Evolutionary conservation across 1,140 invertebrate genomes (phyloP).

Genomic region (Leptinotarsa texana): DNA sequence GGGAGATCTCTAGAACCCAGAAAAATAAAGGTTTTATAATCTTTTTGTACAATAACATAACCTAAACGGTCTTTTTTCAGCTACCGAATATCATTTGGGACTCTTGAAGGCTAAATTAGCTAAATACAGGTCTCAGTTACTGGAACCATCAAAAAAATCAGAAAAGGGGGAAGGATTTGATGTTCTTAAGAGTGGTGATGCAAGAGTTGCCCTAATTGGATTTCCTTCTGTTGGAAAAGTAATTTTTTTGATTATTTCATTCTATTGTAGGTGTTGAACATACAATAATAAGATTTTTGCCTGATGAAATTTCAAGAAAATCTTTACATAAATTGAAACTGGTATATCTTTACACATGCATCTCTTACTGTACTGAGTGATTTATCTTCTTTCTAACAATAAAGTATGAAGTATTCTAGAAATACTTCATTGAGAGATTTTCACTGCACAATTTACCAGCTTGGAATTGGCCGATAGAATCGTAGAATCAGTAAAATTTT

Average conservation of each 20-base stretch:
- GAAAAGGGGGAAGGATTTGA: slow-evolving; percentile 99
- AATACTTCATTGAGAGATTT: no score
- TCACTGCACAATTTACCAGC: no score
- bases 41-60: slow-evolving; percentile 10
- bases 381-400: no score
- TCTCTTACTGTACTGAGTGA: no score
- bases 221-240: slow-evolving; percentile 96
- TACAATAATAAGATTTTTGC: neutral
- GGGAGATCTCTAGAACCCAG: slow-evolving; percentile 96
- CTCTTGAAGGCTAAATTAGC: slow-evolving; percentile 98
- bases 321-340: neutral
- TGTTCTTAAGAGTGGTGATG: slow-evolving; percentile 99
- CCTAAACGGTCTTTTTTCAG: slow-evolving; percentile 60
- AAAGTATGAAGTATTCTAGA: no score
- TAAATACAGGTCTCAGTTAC: slow-evolving; percentile 92
- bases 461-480: no score
- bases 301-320: neutral
- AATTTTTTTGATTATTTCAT: slow-evolving; percentile 24
- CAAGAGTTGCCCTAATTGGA: slow-evolving; percentile 95
- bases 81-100: slow-evolving; percentile 99
- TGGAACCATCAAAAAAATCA: slow-evolving; percentile 93
- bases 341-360: neutral
- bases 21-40: slow-evolving; percentile 93
- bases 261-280: neutral
- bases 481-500: no score